Conservation (phyloP, 2,797 vertebrate species). For the Falco biarmicus region DNA sequence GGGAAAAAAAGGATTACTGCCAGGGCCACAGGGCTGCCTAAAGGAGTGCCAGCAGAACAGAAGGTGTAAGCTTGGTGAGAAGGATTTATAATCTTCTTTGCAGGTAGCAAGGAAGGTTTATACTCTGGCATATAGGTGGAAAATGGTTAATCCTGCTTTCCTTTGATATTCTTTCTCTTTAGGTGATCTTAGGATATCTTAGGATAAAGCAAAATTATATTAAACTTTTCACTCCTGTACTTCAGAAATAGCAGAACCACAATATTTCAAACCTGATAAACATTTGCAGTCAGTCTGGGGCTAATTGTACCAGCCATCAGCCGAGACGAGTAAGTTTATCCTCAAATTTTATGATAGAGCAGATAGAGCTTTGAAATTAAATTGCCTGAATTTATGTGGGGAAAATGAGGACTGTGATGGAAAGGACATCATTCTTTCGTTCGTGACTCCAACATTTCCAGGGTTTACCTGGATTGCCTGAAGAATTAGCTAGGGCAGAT, state of each 20-base stretch:
- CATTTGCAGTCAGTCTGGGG: not conserved
- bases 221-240: not conserved
- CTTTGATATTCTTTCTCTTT: not conserved
- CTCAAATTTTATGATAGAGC: not conserved
- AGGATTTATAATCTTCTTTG: not conserved
- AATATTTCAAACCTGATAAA: slow-evolving; percentile 9
- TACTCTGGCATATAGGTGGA: not conserved
- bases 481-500: not conserved
- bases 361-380: not conserved
- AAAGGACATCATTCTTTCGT: not conserved
- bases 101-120: not conserved
- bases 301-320: not conserved
- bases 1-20: not conserved
- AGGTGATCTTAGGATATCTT: not conserved
- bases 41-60: not conserved
- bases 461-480: not conserved
- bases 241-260: not conserved
- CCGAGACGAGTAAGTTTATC: not conserved
- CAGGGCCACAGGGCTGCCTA: not conserved
- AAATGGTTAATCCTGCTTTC: not conserved
- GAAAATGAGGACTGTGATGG: not conserved
- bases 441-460: not conserved
- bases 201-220: not conserved
- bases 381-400: not conserved
- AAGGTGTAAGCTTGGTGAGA: not conserved